These are phyloP conservation scores for Stegostoma tigrinum DNA, from an alignment of 2,113 vertebrate genomes.

Conservation along the genomic window DNA sequence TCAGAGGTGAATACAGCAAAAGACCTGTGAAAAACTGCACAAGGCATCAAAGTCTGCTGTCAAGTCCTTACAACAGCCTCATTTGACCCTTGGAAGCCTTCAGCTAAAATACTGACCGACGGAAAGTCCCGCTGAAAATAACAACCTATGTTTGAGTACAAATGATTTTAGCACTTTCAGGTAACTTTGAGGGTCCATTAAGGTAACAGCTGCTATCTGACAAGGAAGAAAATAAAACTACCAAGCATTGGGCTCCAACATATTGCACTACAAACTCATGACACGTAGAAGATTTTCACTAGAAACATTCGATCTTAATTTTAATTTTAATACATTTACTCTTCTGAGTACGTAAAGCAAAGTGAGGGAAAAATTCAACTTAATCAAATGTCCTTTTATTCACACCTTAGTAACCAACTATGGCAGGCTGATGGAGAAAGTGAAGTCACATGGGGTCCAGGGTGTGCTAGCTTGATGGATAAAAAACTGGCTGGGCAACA, in stretches of 20 bases:
- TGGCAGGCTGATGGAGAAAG: too few species aligned
- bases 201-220: background rate
- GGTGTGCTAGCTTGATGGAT: too few species aligned
- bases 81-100: background rate
- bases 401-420: background rate
- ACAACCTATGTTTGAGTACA: background rate
- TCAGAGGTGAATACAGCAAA: background rate
- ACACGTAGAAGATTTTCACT: too few species aligned
- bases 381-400: background rate
- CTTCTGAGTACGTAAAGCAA: background rate
- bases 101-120: background rate
- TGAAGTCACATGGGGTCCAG: too few species aligned
- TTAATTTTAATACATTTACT: too few species aligned
- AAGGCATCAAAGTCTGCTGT: background rate
- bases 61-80: background rate
- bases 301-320: too few species aligned
- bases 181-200: background rate
- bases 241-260: background rate
- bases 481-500: too few species aligned
- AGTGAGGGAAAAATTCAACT: too few species aligned
- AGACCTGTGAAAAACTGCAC: background rate
- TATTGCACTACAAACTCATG: background rate
- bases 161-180: background rate
- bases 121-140: background rate
- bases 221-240: background rate